phyloP scores from a whole-genome alignment of 2,113 vertebrate species.

The Plecotus auritus region DNA sequence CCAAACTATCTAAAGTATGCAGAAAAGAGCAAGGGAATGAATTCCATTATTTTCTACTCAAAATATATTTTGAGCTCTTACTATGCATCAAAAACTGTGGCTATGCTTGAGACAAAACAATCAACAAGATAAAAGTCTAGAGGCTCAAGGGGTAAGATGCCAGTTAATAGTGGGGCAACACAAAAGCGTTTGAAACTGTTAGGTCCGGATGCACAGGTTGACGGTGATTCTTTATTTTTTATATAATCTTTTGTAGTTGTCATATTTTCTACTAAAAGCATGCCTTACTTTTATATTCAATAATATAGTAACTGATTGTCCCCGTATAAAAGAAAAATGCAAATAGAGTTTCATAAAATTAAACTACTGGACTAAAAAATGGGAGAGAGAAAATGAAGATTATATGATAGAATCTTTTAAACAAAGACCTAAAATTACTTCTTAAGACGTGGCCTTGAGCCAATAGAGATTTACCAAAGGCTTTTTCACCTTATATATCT shows the following conservation, averaged over 20 bases:
- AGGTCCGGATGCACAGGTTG: not conserved
- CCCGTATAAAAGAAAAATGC: conserved; percentile 41
- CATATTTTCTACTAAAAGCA: not conserved
- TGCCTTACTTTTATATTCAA: conserved; percentile 32
- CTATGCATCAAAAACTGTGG: not conserved
- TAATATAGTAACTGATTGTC: not conserved
- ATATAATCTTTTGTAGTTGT: not conserved
- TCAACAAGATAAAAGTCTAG: not conserved
- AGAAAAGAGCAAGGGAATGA: not conserved
- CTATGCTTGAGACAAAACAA: not conserved
- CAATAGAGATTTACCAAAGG: not conserved
- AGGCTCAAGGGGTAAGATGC: not conserved
- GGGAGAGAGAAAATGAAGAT: not conserved
- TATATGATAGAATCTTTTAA: conserved; percentile 30
- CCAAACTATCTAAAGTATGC: not conserved
- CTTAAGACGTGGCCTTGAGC: not conserved
- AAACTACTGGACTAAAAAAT: conserved; percentile 24
- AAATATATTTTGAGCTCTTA: not conserved
- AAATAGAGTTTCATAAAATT: conserved; percentile 51
- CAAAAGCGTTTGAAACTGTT: not conserved
- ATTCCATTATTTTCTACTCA: not conserved
- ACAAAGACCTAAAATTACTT: conserved; percentile 48
- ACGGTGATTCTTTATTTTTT: not conserved
- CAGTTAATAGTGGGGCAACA: not conserved
- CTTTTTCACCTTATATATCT: not conserved